Conservation (phyloP, 64 coral and sea anemone genomes). For the Catalaphyllia jardinei region DNA sequence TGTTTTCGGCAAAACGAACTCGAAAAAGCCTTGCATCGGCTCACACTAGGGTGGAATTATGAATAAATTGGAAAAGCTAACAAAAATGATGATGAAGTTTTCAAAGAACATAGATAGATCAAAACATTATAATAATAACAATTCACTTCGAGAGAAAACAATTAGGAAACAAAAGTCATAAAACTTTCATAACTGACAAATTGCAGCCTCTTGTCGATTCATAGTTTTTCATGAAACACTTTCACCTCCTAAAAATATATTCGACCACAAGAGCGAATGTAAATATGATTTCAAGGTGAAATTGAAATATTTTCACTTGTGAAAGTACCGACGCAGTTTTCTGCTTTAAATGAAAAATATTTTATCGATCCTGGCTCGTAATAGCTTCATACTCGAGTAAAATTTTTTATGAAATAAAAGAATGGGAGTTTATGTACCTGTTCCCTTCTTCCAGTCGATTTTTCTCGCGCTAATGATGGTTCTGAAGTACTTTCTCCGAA, state of each 20-base stretch:
- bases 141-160: background rate
- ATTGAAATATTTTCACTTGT: background rate
- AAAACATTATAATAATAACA: conserved; percentile 2
- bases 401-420: background rate
- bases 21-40: background rate
- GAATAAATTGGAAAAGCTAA: background rate
- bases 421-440: background rate
- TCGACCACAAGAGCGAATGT: background rate
- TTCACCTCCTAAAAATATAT: background rate
- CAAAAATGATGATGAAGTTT: background rate
- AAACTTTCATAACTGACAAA: conserved; percentile 29
- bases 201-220: background rate
- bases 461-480: background rate
- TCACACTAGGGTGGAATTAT: background rate
- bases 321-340: background rate
- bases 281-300: background rate
- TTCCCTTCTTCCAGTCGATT: background rate
- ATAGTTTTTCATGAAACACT: background rate
- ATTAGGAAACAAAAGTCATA: background rate
- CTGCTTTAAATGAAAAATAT: background rate
- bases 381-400: background rate
- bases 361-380: background rate
- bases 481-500: conserved; percentile 18
- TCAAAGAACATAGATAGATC: background rate
- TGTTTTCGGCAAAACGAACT: background rate